Evolutionary conservation across 2,888 invertebrate species (phyloP), one percentile per base, ranked within the genome.

Genomic region (Drosophila gaucha): DNA sequence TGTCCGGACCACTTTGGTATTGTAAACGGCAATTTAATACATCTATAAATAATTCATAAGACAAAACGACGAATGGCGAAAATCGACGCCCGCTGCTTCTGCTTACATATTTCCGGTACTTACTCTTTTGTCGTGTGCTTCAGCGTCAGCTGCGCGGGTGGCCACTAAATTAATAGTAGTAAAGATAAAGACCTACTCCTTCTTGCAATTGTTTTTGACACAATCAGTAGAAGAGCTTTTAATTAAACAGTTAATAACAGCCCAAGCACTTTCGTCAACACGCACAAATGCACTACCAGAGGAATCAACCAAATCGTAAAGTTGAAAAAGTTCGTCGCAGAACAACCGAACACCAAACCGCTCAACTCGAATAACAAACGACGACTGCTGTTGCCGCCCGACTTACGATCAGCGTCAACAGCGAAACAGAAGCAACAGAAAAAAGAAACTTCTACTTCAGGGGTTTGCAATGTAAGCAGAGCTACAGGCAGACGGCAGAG

Each of bases 321-420:
- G 54, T 36, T 30, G 9, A 51, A 47, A 41, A 55, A 51, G 41
- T 24, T 20, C 65, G 64, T 55, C 56, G 44, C 49, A 65, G 33
- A 50, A 59, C 18, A 60, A 46, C 59, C 67, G 73, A 57, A 57
- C 49, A 38, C 39, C 56, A 78, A 67, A 88, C 82, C 88, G 82
- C 74, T 79, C 86, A 87, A 79, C 70, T 83, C 86, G 63, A 86
- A 74, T 74, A 77, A 68, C 74, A 77, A 83, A 79, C 77, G 78
- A 71, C 68, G 88, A 83, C 88, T 83, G 82, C 52, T 58, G 69
- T 60, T 41, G 54, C 64, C 63, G 65, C 44, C 49, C 79, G 62
- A 56, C 66, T 63, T 46, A 56, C 60, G 76, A 76, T 76, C 76
- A 49, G 46, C 72, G 44, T 65, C 78, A 66, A 71, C 41, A 59